phyloP scores from a whole-genome alignment of 2,888 invertebrate species.

The Protonemura montana region DNA sequence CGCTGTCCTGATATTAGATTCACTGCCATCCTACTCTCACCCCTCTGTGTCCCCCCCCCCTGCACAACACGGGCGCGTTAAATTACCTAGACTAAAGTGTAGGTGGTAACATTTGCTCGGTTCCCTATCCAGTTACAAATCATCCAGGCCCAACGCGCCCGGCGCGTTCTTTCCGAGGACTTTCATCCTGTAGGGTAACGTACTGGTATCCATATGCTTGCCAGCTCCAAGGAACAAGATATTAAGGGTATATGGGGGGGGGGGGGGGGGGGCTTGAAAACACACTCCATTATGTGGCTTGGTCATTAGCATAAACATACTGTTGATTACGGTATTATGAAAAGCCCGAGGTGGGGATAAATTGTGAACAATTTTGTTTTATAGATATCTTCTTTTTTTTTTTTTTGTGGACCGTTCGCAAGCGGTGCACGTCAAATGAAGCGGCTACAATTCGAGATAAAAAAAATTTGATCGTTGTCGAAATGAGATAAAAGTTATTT shows the following conservation, averaged over 20 bases:
- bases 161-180: not conserved
- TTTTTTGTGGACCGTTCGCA: no score
- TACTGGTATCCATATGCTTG: not conserved
- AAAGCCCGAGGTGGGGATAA: not conserved
- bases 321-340: not conserved
- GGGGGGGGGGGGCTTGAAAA: not conserved
- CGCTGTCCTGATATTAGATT: not conserved
- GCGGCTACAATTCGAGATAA: not conserved
- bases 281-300: not conserved
- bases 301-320: constrained; percentile 12
- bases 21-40: not conserved
- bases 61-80: not conserved
- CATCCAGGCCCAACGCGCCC: not conserved
- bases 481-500: not conserved
- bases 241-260: no score
- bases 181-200: not conserved
- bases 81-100: not conserved
- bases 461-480: not conserved
- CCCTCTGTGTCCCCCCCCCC: not conserved
- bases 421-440: not conserved
- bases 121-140: not conserved
- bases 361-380: not conserved
- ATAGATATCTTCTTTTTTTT: not conserved
- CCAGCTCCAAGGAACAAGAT: not conserved
- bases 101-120: not conserved